A percentile compares a stretch with the other conserved stretches of the same genome.
These are phyloP conservation scores for Phengaris arion DNA, from an alignment of 2,888 invertebrate genomes.

Conservation along the genomic window DNA sequence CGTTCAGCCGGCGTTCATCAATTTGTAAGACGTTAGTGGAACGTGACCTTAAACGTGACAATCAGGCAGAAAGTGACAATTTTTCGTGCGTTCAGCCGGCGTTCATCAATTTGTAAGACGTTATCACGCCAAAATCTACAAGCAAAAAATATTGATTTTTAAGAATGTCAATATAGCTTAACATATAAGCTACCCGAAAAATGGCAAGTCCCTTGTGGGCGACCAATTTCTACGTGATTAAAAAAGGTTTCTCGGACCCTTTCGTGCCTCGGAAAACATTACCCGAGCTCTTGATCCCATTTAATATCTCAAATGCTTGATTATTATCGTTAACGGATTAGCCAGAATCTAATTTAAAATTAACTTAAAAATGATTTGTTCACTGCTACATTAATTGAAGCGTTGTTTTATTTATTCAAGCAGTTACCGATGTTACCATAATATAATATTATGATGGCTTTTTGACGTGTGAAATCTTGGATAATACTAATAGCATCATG, in stretches of 20 bases:
- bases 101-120: too few relatives aligned
- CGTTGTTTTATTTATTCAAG: not conserved
- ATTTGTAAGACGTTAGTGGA: too few relatives aligned
- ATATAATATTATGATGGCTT: too few relatives aligned
- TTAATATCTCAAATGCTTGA: conserved; percentile 26
- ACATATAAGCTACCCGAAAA: conserved; percentile 4
- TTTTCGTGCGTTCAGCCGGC: too few relatives aligned
- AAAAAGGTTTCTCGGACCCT: conserved; percentile 26
- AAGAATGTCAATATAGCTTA: not conserved
- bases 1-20: too few relatives aligned
- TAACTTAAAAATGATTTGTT: conserved; percentile 2
- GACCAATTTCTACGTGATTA: conserved; percentile 25
- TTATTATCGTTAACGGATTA: conserved; percentile 25
- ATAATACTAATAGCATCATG: too few relatives aligned
- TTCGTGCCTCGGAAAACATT: conserved; percentile 28
- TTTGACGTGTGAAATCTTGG: too few relatives aligned
- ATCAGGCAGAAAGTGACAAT: too few relatives aligned
- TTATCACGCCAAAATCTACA: too few relatives aligned
- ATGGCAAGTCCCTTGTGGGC: conserved; percentile 19
- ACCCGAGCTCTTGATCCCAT: conserved; percentile 18
- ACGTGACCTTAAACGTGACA: too few relatives aligned
- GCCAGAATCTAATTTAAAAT: conserved; percentile 7
- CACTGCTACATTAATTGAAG: not conserved
- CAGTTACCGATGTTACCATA: not conserved
- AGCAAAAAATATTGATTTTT: not conserved